Percentiles rank a stretch among this genome's conserved stretches.
Evolutionary conservation across 2,888 invertebrate species (phyloP).

Genomic region (Dyspetes luteomarginatus): DNA sequence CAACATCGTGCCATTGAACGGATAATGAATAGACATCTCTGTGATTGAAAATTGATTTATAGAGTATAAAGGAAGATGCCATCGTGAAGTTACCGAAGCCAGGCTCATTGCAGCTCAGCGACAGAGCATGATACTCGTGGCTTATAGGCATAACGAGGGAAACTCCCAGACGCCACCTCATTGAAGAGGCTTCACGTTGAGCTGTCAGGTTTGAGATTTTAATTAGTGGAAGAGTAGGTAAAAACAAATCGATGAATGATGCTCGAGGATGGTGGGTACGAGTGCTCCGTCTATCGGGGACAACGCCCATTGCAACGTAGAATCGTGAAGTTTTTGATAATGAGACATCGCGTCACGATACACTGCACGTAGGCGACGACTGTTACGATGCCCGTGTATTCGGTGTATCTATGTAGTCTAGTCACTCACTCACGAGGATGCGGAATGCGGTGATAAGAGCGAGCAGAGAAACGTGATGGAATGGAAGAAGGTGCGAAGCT

Average conservation of each 20-base stretch:
- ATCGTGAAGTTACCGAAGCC: not conserved
- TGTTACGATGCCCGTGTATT: not conserved
- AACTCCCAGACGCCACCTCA: constrained; percentile 73
- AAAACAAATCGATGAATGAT: constrained; percentile 62
- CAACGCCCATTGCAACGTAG: constrained; percentile 3
- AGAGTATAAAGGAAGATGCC: not conserved
- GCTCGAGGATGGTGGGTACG: constrained; percentile 58
- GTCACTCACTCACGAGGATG: not conserved
- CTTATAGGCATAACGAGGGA: constrained; percentile 69
- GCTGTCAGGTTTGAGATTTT: constrained; percentile 76
- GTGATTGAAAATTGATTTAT: not conserved
- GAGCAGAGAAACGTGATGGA: constrained; percentile 10
- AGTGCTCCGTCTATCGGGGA: not conserved
- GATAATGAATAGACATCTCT: too few species aligned
- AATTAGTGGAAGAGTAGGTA: constrained; percentile 72
- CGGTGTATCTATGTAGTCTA: not conserved
- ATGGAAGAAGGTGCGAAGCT: constrained; percentile 55
- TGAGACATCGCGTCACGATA: constrained; percentile 15
- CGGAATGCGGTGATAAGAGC: constrained; percentile 36
- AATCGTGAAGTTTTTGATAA: constrained; percentile 44
- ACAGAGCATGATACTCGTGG: constrained; percentile 13
- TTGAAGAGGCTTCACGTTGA: constrained; percentile 75
- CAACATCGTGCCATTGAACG: too few species aligned
- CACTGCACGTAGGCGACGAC: not conserved
- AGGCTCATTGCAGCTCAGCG: not conserved